Evolutionary conservation across 1,140 invertebrate species (phyloP), one percentile per base, ranked within the genome.

Genomic region (Magallana ariakensis): DNA sequence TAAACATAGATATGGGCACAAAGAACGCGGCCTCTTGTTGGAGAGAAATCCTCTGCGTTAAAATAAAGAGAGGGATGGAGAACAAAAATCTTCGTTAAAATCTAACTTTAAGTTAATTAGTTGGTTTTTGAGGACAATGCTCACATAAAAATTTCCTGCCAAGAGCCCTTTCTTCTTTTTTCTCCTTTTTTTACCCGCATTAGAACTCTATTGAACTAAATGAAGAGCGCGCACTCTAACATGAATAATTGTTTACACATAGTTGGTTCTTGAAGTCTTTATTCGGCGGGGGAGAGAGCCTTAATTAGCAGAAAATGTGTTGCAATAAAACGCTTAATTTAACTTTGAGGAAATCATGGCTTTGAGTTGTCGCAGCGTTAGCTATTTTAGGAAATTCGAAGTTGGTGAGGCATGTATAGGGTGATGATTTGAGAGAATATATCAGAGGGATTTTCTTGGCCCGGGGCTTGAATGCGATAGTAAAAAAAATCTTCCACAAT

Each of bases 241-340:
- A 75, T 75, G 66, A 75, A 75, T 75, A 75, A 75, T 46, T 33
- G 22, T 26, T 75, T 75, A 26, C 66, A 75, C 22, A 75, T 26
- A 26, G 66, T 26, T 33, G 66, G 33, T 26, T 75, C 66, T 26
- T 75, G 15, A 75, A 46, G 22, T 75, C 66, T 75, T 75, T 75
- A 75, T 75, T 75, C 22, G 66, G 66, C 22, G 66, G 66, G 66
- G 66, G 66, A 75, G 66, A 75, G 66, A 19, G 22, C 66, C 66
- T 75, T 33, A 75, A 75, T 75, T 75, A 75, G 22, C 66, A 33
- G 66, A 19, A 26, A 75, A 75, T 75, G 22, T 75, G 66, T 26
- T 13, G 66, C 33, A 33, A 75, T 75, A 75, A 75, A 75, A 75
- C 22, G 66, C 66, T 26, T 75, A 75, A 75, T 75, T 75, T 33